Percentiles rank a stretch among this genome's conserved stretches.
These are phyloP conservation scores for Habroteleia sp. DNA, from an alignment of 2,888 invertebrate genomes.

Conservation along the genomic window DNA sequence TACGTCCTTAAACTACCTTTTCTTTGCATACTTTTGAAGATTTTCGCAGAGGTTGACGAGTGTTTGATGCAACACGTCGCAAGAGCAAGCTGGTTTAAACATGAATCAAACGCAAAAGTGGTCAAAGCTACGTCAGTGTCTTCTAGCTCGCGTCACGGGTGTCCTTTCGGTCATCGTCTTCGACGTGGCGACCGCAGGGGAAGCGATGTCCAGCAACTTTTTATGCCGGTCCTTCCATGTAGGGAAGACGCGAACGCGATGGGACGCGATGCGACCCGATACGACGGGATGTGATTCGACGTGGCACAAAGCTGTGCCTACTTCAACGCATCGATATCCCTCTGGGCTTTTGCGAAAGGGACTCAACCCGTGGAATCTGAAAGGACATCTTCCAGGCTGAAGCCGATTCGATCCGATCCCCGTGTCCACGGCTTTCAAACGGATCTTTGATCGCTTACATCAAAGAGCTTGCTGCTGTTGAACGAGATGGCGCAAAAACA, in stretches of 20 bases:
- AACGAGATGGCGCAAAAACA: slow-evolving; percentile 23
- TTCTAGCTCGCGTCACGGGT: slow-evolving; percentile 60
- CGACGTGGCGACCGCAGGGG: slow-evolving; percentile 69
- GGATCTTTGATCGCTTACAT: slow-evolving; percentile 60
- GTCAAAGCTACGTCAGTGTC: slow-evolving; percentile 54
- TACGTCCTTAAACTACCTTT: background rate
- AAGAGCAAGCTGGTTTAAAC: slow-evolving; percentile 15
- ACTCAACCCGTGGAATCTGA: slow-evolving; percentile 67
- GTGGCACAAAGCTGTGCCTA: slow-evolving; percentile 68
- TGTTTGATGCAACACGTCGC: slow-evolving; percentile 27
- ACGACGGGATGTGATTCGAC: slow-evolving; percentile 67
- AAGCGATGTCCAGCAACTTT: slow-evolving; percentile 71
- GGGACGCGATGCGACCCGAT: slow-evolving; percentile 67
- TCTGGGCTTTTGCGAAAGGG: slow-evolving; percentile 67
- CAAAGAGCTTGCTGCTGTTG: slow-evolving; percentile 48
- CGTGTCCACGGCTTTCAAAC: slow-evolving; percentile 47
- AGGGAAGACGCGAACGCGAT: slow-evolving; percentile 68
- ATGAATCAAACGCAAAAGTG: slow-evolving; percentile 39
- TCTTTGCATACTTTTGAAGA: background rate
- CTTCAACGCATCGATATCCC: slow-evolving; percentile 67
- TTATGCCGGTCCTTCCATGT: slow-evolving; percentile 72
- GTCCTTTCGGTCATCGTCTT: slow-evolving; percentile 65
- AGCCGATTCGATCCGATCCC: slow-evolving; percentile 63
- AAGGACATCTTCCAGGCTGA: slow-evolving; percentile 64
- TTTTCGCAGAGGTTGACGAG: background rate